phyloP scores from a whole-genome alignment of 2,113 vertebrate genomes.

The Irena cyanogastra region DNA sequence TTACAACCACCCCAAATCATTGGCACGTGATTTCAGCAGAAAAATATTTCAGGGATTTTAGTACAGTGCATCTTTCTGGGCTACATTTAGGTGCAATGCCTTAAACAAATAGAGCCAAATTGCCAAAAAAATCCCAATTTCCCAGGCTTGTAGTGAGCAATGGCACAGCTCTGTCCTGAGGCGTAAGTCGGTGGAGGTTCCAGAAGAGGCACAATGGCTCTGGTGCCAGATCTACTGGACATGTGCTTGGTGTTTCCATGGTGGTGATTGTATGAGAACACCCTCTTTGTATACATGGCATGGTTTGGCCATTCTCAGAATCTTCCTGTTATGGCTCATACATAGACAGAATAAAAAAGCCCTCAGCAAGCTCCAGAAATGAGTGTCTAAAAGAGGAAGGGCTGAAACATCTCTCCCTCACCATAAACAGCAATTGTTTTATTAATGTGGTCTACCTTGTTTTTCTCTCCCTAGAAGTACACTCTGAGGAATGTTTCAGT shows the following conservation, averaged over 20 bases:
- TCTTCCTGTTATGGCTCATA: neutral
- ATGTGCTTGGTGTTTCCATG: fast-evolving
- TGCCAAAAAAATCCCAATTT: neutral
- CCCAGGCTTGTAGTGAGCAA: neutral
- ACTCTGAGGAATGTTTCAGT: neutral
- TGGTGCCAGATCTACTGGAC: neutral
- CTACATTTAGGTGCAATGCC: neutral
- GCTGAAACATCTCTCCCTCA: neutral
- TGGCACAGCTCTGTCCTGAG: neutral
- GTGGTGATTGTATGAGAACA: neutral
- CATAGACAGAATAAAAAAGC: neutral
- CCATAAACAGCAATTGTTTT: neutral
- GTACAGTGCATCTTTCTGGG: neutral
- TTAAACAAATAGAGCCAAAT: neutral
- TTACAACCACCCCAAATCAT: neutral
- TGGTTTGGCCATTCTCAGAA: neutral
- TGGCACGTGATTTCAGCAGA: neutral
- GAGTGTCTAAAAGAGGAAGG: neutral
- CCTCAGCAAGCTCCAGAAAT: neutral
- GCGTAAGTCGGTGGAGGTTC: fast-evolving
- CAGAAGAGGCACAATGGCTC: neutral
- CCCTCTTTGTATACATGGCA: neutral
- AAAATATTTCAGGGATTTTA: neutral
- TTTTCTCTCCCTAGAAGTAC: neutral
- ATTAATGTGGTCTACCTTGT: neutral